These are phyloP conservation scores for Mycalesis mineus DNA, from an alignment of 2,888 invertebrate species.

Conservation along the genomic window DNA sequence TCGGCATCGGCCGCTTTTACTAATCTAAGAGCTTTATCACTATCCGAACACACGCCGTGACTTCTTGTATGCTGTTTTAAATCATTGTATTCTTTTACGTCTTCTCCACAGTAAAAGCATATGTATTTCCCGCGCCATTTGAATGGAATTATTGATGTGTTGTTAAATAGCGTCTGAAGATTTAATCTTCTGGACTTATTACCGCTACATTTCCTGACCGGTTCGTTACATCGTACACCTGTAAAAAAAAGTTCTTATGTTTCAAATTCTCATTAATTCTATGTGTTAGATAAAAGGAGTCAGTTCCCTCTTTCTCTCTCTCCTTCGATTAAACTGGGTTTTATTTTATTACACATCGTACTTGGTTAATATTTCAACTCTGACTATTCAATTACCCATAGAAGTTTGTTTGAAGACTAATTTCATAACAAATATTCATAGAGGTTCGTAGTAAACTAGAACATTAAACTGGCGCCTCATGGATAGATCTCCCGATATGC, in stretches of 20 bases:
- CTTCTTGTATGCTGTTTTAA: slow-evolving; percentile 57
- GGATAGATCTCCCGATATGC: slow-evolving; percentile 38
- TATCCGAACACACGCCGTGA: slow-evolving; percentile 49
- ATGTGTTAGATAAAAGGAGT: neutral
- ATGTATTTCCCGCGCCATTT: slow-evolving; percentile 60
- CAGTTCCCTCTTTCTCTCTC: too few relatives aligned
- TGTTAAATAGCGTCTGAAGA: slow-evolving; percentile 62
- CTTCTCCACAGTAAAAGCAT: slow-evolving; percentile 59
- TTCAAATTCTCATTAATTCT: slow-evolving; percentile 34
- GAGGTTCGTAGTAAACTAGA: too few relatives aligned
- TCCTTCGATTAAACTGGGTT: too few relatives aligned
- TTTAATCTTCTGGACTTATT: slow-evolving; percentile 58
- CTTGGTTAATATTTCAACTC: too few relatives aligned
- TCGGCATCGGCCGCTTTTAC: slow-evolving; percentile 54
- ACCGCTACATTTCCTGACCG: slow-evolving; percentile 46
- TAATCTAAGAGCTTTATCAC: slow-evolving; percentile 47
- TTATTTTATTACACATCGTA: too few relatives aligned
- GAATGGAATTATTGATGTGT: slow-evolving; percentile 61
- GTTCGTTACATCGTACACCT: slow-evolving; percentile 46
- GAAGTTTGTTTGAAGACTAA: too few relatives aligned
- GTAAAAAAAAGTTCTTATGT: slow-evolving; percentile 59
- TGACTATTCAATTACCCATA: too few relatives aligned
- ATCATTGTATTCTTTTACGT: slow-evolving; percentile 41
- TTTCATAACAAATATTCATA: too few relatives aligned
- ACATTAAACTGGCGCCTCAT: slow-evolving; percentile 5